These are phyloP conservation scores for Pongo pygmaeus DNA, from an alignment of 2,113 vertebrate genomes.

Conservation along the genomic window DNA sequence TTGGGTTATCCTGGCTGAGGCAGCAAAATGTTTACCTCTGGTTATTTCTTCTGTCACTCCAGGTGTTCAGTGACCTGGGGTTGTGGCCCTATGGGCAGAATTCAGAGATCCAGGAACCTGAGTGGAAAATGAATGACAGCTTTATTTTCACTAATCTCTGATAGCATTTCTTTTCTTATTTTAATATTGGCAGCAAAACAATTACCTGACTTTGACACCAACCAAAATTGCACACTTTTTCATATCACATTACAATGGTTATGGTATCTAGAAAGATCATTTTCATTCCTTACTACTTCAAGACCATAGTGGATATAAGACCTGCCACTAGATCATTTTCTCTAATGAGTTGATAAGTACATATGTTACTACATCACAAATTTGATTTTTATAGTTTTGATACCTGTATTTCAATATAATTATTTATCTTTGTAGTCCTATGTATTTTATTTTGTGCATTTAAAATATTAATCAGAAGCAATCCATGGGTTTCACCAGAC, in stretches of 20 bases:
- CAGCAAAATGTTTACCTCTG: neutral
- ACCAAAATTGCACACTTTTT: neutral
- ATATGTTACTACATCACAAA: neutral
- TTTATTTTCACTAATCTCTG: neutral
- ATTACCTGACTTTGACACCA: neutral
- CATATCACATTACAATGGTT: neutral
- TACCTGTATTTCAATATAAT: neutral
- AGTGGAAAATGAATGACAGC: neutral
- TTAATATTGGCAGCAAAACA: neutral
- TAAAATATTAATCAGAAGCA: slow-evolving; percentile 24
- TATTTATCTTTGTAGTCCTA: neutral
- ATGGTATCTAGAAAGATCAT: neutral
- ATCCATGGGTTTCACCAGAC: neutral
- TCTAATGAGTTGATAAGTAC: neutral
- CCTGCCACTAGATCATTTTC: neutral
- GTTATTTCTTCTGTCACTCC: neutral
- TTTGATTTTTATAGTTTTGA: neutral
- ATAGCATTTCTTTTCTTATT: neutral
- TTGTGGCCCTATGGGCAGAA: neutral
- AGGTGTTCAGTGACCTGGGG: neutral
- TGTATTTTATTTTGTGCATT: neutral
- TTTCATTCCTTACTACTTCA: neutral
- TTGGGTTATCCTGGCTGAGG: neutral
- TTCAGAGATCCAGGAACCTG: neutral
- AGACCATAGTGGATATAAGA: neutral